A percentile compares a stretch with the other conserved stretches of the same genome.
phyloP scores from a whole-genome alignment of 2,888 invertebrate genomes.

The Chrysodeixis includens region DNA sequence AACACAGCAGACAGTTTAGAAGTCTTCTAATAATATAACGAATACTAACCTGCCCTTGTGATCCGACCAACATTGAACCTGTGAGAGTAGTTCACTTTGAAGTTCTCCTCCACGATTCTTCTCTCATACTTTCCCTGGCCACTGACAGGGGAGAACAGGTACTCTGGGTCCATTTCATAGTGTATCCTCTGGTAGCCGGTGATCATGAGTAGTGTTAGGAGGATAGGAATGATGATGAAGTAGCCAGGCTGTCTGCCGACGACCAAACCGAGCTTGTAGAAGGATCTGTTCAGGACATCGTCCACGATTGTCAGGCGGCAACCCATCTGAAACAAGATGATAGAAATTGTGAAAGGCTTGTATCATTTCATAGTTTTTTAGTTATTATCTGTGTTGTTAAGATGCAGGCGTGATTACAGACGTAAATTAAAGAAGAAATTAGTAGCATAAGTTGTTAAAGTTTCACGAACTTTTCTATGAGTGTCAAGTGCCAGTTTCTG shows the following conservation, averaged over 20 bases:
- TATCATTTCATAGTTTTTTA: no score
- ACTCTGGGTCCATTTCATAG: slow-evolving; percentile 98
- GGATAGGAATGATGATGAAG: slow-evolving; percentile 95
- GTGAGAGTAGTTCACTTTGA: slow-evolving; percentile 96
- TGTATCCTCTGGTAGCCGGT: slow-evolving; percentile 96
- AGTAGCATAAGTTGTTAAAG: no score
- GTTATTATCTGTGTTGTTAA: no score
- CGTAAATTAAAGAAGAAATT: no score
- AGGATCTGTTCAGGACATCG: slow-evolving; percentile 93
- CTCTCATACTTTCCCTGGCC: slow-evolving; percentile 96
- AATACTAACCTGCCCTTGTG: slow-evolving; percentile 93
- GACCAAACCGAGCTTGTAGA: slow-evolving; percentile 93
- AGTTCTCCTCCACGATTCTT: slow-evolving; percentile 94
- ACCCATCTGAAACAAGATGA: slow-evolving; percentile 91
- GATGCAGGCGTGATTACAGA: no score
- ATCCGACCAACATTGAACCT: slow-evolving; percentile 96
- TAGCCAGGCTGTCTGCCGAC: slow-evolving; percentile 96
- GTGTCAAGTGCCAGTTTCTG: not conserved
- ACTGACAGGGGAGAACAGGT: slow-evolving; percentile 96
- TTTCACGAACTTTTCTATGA: no score
- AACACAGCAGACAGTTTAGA: no score
- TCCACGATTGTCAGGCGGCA: slow-evolving; percentile 93
- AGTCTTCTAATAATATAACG: not conserved
- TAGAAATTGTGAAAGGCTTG: no score
- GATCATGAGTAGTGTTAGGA: slow-evolving; percentile 94